Conservation (phyloP, 2,797 vertebrate species). For the Nyctalus aviator region DNA sequence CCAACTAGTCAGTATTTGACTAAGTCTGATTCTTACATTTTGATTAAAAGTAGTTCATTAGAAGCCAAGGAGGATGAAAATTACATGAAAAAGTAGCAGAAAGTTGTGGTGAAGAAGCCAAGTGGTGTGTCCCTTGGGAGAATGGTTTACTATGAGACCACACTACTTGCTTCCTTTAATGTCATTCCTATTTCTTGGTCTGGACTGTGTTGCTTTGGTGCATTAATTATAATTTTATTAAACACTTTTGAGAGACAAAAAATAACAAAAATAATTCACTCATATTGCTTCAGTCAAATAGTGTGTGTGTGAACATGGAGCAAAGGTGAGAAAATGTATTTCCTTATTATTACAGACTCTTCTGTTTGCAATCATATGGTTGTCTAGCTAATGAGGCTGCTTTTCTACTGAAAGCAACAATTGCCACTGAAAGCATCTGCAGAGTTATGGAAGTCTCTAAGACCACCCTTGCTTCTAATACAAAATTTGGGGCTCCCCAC, state of each 20-base stretch:
- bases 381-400: background rate
- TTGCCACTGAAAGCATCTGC: background rate
- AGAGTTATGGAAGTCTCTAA: background rate
- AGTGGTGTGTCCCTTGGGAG: background rate
- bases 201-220: too few relatives aligned
- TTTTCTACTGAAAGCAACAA: background rate
- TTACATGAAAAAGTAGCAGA: background rate
- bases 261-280: constrained; percentile 38
- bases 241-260: background rate
- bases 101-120: background rate
- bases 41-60: constrained; percentile 48
- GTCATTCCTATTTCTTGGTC: background rate
- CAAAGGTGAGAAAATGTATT: background rate
- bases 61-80: background rate
- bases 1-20: background rate
- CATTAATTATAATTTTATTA: background rate
- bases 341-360: background rate
- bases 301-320: background rate
- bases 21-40: constrained; percentile 28
- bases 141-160: background rate
- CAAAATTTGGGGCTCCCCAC: background rate
- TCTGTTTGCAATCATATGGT: background rate
- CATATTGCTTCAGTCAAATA: constrained; percentile 9
- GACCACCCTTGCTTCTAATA: background rate
- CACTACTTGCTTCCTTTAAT: background rate